Evolutionary conservation across 2,888 invertebrate species (phyloP).

Genomic region (Erebia aethiops): DNA sequence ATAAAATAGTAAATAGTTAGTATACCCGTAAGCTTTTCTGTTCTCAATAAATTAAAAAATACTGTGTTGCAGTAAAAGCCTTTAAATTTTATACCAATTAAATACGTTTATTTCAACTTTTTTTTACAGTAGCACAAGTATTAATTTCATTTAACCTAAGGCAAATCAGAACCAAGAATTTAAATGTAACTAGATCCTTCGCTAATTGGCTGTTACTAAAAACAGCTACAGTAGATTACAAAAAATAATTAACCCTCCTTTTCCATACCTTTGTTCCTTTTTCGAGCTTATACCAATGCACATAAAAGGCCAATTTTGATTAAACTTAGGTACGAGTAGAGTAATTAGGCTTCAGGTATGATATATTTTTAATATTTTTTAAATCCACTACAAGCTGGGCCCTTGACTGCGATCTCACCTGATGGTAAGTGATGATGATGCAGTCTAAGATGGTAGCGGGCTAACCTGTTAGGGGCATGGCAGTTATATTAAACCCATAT

Average conservation of each 20-base stretch:
- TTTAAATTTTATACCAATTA: no score
- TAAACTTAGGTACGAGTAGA: neutral
- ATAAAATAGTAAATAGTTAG: no score
- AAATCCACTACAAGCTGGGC: no score
- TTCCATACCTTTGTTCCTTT: neutral
- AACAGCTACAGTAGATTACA: conserved; percentile 28
- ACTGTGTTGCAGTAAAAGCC: neutral
- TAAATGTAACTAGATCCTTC: conserved; percentile 32
- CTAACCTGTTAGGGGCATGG: no score
- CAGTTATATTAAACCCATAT: no score
- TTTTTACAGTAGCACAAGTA: conserved; percentile 42
- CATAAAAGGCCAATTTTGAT: conserved; percentile 5
- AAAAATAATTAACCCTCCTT: conserved; percentile 17
- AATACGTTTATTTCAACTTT: neutral
- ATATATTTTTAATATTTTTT: no score
- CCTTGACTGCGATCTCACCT: no score
- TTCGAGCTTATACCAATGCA: neutral
- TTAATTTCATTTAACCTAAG: conserved; percentile 19
- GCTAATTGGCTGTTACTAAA: conserved; percentile 33
- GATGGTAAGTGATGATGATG: no score
- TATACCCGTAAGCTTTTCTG: no score
- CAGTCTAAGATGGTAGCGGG: no score
- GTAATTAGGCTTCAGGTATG: neutral
- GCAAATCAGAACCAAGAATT: conserved; percentile 27
- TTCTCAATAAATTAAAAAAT: no score